Percentiles rank a stretch among this genome's conserved stretches.
phyloP scores from a whole-genome alignment of 1,140 invertebrate genomes.

The Drosophila punjabiensis region DNA sequence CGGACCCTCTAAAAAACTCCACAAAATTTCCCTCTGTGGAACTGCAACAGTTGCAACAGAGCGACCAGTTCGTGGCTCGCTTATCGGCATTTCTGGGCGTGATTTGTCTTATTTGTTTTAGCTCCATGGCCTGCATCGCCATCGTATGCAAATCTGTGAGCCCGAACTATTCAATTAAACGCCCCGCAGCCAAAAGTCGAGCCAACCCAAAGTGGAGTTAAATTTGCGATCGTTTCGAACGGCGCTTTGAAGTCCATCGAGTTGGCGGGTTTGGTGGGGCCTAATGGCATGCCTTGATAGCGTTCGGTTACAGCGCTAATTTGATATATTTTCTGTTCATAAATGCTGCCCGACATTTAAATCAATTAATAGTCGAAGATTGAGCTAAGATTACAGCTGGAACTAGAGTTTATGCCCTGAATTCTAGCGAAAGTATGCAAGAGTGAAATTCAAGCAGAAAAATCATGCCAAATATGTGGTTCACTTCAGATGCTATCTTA shows the following conservation, averaged over 20 bases:
- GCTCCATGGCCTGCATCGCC: slow-evolving; percentile 16
- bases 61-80: slow-evolving; percentile 39
- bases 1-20: neutral
- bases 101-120: slow-evolving; percentile 67
- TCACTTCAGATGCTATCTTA: slow-evolving; percentile 10
- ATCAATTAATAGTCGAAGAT: slow-evolving; percentile 69
- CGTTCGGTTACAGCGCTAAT: slow-evolving; percentile 66
- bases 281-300: slow-evolving; percentile 51
- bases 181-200: slow-evolving; percentile 69
- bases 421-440: slow-evolving; percentile 70
- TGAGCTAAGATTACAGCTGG: slow-evolving; percentile 14
- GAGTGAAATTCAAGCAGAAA: slow-evolving; percentile 39
- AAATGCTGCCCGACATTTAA: slow-evolving; percentile 67
- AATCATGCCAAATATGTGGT: slow-evolving; percentile 9
- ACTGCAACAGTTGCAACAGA: slow-evolving; percentile 28
- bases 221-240: slow-evolving; percentile 43
- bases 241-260: slow-evolving; percentile 64
- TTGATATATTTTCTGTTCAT: slow-evolving; percentile 76
- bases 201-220: slow-evolving; percentile 39
- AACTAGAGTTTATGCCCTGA: slow-evolving; percentile 23
- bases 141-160: slow-evolving; percentile 60
- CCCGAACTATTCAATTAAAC: slow-evolving; percentile 80
- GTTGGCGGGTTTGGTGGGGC: slow-evolving; percentile 6
- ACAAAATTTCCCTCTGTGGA: slow-evolving; percentile 1
- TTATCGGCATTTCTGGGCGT: slow-evolving; percentile 71